Base-by-base conservation (phyloP, 2,797 vertebrate genomes). In the Agapornis canus region DNA sequence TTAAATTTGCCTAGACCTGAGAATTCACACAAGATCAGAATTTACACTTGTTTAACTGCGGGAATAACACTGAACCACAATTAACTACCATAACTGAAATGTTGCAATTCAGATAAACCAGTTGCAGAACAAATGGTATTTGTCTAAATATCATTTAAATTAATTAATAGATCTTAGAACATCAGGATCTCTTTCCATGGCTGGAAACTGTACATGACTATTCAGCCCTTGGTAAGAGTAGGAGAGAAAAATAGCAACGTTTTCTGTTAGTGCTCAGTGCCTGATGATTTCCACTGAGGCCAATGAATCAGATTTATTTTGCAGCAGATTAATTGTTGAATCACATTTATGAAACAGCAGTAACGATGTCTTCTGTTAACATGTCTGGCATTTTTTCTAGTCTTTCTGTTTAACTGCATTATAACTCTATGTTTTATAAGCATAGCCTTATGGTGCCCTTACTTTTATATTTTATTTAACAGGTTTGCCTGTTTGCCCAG, bases 401-500 rank as follows among this genome's bases (percentile, higher is more conserved):
- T 57, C 45, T 57, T 70, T 54, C 57, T 81, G n/a, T 70, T 81
- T 65, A 60, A n/a, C 13, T 76, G 47, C 40, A 6, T 1, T 66
- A 2, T 26, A 45, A 61, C 25, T 49, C 25, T 16, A 6, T 43
- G 59, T 70, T 85, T 72, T 32, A 42, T 37, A 23, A 22, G 19
- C 65, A 10, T 5, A 52, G 42, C 66, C 64, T 93, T 68, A 90
- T 42, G n/a, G 52, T 83, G 31, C 40, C 32, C 19, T 0, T 87
- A 2, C 75, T 54, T 89, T 66, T 78, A 32, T 80, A 35, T 35
- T 35, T 35, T 35, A 35, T 35, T 89, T 29, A 23, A 86, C 87
- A 99, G 99, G 99, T 97, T 98, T 99, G 79, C 99, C 99, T 3
- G 97, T 99, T 82, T 99, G 99, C 95, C 99, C 99, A 54, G 99